phyloP scores from a whole-genome alignment of 2,113 vertebrate species.

The Brachyhypopomus gauderio region DNA sequence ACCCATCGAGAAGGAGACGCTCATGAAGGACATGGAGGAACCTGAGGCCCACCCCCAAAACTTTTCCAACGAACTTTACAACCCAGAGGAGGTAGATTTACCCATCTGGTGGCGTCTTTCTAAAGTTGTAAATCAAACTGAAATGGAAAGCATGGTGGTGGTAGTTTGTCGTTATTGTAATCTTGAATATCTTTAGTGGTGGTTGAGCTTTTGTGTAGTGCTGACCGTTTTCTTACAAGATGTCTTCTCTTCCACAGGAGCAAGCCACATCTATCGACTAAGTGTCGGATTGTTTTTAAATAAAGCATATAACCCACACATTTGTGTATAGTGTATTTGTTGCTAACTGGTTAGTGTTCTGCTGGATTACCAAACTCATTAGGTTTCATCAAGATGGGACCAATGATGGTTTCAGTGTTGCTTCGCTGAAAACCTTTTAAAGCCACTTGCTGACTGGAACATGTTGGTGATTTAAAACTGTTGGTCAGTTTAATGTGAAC shows the following conservation, averaged over 20 bases:
- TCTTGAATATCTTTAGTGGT: not conserved
- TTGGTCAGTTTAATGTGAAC: not conserved
- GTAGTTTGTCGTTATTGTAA: not conserved
- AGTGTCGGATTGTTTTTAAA: conserved; percentile 2
- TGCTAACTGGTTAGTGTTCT: no score
- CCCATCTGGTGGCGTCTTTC: not conserved
- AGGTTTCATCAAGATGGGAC: no score
- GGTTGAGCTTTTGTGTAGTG: no score
- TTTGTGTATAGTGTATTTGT: not conserved
- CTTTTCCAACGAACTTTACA: conserved; percentile 59
- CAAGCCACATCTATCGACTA: not conserved
- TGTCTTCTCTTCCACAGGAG: conserved; percentile 16
- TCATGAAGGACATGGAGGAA: conserved; percentile 69
- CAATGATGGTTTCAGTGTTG: not conserved
- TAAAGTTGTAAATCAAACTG: not conserved
- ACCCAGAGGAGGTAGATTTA: conserved; percentile 61
- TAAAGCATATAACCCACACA: conserved; percentile 3
- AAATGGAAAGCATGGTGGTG: not conserved
- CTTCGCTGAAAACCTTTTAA: not conserved
- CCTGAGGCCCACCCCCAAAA: conserved; percentile 22
- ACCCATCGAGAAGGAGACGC: conserved; percentile 68
- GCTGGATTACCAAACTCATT: no score
- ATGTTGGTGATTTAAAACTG: not conserved
- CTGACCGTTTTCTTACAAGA: not conserved
- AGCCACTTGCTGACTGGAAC: not conserved